Evolutionary conservation across 2,113 vertebrate genomes (phyloP).

Genomic region (Melanerpes aurifrons): DNA sequence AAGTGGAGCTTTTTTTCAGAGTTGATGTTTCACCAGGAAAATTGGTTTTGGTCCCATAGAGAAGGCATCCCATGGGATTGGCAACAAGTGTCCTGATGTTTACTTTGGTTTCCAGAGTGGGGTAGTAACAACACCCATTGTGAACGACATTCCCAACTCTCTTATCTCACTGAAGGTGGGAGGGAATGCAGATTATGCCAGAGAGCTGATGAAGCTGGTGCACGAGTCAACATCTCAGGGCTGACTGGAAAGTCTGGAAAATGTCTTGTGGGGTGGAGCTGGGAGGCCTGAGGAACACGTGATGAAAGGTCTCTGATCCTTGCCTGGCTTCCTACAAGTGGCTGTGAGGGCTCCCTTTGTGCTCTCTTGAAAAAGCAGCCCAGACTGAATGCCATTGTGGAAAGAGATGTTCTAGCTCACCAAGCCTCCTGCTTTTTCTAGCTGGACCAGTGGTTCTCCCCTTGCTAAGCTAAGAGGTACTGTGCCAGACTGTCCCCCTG

Average conservation of each 20-base stretch:
- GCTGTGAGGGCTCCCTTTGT: not conserved
- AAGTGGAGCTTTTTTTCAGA: not conserved
- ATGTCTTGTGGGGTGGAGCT: conserved; percentile 54
- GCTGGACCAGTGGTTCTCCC: not conserved
- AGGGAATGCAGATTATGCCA: conserved; percentile 69
- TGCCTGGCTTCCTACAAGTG: not conserved
- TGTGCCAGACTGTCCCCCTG: not conserved
- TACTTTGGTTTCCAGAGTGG: conserved; percentile 33
- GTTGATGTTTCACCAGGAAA: not conserved
- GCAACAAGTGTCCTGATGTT: not conserved
- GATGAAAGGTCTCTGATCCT: conserved; percentile 46
- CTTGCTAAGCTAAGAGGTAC: not conserved
- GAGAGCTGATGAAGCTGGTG: conserved; percentile 58
- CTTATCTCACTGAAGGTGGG: conserved; percentile 61
- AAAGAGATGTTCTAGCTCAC: not conserved
- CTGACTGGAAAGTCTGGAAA: conserved; percentile 71
- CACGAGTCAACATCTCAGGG: conserved; percentile 54
- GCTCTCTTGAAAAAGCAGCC: not conserved
- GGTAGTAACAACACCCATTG: conserved; percentile 50
- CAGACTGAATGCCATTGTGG: not conserved
- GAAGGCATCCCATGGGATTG: not conserved
- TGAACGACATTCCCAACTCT: conserved; percentile 50
- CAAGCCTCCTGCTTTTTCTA: not conserved
- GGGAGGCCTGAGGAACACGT: conserved; percentile 37
- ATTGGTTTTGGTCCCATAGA: not conserved